phyloP scores from a whole-genome alignment of 2,888 invertebrate genomes.

The Boloria euphrosyne region DNA sequence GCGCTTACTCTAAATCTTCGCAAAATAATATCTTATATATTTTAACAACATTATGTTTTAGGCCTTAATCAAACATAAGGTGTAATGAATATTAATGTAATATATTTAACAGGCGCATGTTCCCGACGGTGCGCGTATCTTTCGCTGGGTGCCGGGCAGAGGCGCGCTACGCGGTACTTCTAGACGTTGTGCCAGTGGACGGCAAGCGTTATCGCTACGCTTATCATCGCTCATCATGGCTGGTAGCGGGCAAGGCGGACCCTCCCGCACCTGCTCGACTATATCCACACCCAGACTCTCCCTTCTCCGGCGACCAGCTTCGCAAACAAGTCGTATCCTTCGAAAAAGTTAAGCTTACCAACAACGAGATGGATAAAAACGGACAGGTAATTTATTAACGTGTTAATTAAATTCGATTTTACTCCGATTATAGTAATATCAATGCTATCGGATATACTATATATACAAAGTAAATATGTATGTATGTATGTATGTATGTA shows the following conservation, averaged over 20 bases:
- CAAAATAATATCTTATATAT: no score
- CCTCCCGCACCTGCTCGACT: constrained; percentile 97
- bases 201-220: constrained; percentile 98
- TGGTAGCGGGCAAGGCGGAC: constrained; percentile 99
- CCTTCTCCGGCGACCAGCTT: constrained; percentile 96
- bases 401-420: background rate
- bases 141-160: constrained; percentile 92
- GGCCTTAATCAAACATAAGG: no score
- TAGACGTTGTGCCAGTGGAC: constrained; percentile 98
- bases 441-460: no score
- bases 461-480: no score
- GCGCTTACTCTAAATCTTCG: no score
- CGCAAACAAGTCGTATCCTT: constrained; percentile 98
- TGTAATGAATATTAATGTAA: background rate
- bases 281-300: constrained; percentile 98
- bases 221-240: constrained; percentile 98
- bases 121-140: constrained; percentile 97
- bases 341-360: constrained; percentile 98
- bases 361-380: constrained; percentile 98
- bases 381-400: constrained; percentile 87
- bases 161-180: constrained; percentile 93
- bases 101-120: constrained; percentile 93
- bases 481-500: no score
- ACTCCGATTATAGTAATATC: background rate
- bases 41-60: no score